A percentile compares a stretch with the other conserved stretches of the same genome.
phyloP scores from a whole-genome alignment of 1,140 invertebrate genomes.

The Zaprionus tsacasi region DNA sequence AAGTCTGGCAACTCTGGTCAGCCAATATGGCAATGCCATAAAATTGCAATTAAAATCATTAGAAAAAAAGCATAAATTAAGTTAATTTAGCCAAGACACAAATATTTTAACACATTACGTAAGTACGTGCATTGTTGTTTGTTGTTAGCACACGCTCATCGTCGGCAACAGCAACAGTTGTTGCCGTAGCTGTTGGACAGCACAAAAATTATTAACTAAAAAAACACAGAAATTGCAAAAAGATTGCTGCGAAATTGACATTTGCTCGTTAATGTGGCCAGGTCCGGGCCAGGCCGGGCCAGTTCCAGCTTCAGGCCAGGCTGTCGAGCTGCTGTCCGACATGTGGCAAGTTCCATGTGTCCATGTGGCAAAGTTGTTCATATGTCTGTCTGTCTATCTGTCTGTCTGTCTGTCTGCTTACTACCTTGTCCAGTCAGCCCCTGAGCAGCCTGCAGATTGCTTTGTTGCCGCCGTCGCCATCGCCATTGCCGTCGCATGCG shows the following conservation, averaged over 20 bases:
- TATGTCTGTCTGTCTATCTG: constrained; percentile 20
- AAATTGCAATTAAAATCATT: constrained; percentile 50
- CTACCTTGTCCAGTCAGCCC: constrained; percentile 32
- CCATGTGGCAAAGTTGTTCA: constrained; percentile 21
- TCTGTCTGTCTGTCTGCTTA: constrained; percentile 4
- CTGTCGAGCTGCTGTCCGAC: constrained; percentile 7
- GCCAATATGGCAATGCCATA: not conserved
- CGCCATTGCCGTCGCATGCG: constrained; percentile 52
- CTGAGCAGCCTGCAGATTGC: constrained; percentile 63
- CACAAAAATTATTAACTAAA: constrained; percentile 81
- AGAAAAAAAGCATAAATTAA: constrained; percentile 60
- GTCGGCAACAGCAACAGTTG: constrained; percentile 7
- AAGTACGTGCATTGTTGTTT: constrained; percentile 45
- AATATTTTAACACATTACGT: constrained; percentile 68
- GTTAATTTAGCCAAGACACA: constrained; percentile 63
- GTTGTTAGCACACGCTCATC: constrained; percentile 21
- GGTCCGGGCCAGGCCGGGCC: constrained; percentile 38
- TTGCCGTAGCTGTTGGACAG: constrained; percentile 36
- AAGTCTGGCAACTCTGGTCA: not conserved
- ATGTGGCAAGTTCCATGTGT: constrained; percentile 20
- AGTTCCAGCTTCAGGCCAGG: constrained; percentile 6
- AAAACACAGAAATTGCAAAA: constrained; percentile 69
- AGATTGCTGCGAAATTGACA: constrained; percentile 79
- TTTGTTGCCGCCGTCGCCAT: constrained; percentile 60
- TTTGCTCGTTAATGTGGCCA: constrained; percentile 74